A percentile compares a stretch with the other conserved stretches of the same genome.
Evolutionary conservation across 1,140 invertebrate species (phyloP).

Genomic region (Anoplolepis gracilipes): DNA sequence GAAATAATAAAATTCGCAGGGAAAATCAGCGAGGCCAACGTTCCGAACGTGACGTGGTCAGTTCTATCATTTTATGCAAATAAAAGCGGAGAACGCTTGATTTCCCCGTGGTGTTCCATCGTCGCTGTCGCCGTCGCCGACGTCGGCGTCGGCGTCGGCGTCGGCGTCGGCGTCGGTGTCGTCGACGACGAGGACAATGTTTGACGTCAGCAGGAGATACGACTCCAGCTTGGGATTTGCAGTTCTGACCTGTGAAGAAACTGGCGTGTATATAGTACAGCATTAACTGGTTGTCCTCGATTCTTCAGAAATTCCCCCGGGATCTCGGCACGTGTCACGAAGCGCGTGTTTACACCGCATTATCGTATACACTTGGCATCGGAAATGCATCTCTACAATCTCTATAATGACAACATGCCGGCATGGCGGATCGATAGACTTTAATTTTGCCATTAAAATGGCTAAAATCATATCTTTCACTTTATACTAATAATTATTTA

Average conservation of each 20-base stretch:
- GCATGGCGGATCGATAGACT: not conserved
- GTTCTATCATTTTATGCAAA: conserved; percentile 86
- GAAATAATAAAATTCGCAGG: conserved; percentile 72
- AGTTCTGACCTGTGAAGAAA: conserved; percentile 22
- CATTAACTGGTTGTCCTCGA: conserved; percentile 43
- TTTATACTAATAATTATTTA: not conserved
- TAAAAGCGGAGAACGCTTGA: conserved; percentile 83
- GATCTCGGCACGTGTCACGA: conserved; percentile 57
- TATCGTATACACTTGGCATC: conserved; percentile 7
- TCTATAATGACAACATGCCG: not conserved
- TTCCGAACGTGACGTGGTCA: conserved; percentile 80
- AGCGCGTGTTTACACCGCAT: conserved; percentile 34
- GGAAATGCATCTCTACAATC: not conserved
- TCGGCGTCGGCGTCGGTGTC: not conserved
- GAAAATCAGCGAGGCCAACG: conserved; percentile 71
- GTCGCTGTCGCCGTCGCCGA: not conserved
- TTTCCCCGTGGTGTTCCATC: conserved; percentile 84
- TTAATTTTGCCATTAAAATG: not conserved
- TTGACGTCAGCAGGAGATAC: conserved; percentile 57
- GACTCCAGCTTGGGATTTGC: conserved; percentile 4
- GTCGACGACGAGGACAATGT: not conserved
- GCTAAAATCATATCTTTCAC: not conserved
- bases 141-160: not conserved
- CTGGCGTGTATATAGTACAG: not conserved
- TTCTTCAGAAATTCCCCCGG: conserved; percentile 37